Evolutionary conservation across 2,888 invertebrate genomes (phyloP), one percentile per base, ranked within the genome.

Genomic region (Corbicula japonica): DNA sequence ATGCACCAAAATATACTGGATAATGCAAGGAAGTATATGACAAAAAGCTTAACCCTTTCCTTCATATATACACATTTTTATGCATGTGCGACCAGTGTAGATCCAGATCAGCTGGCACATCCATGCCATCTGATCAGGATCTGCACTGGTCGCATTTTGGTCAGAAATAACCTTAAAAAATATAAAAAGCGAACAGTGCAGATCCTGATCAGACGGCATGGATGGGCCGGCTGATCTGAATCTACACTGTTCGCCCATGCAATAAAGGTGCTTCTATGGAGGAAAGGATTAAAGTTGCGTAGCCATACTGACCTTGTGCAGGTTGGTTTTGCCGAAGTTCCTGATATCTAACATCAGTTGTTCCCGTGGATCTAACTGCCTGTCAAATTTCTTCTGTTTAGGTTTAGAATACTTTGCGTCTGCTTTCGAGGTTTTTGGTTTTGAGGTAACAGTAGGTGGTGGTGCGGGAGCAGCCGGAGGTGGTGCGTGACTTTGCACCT

Each of bases 301-400:
- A 46, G 76, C 76, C 78, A 32, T 41, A 77, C 87, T 76, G 70
- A 92, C 93, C 87, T 90, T 89, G 35, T 88, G 86, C 18, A 93
- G 80, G 21, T 85, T 84, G 30, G 76, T 83, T 50, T 89, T 86
- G 35, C 94, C 94, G 66, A 96, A 96, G 91, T 95, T 95, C 82
- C 96, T 94, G 88, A 97, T 97, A 23, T 96, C 96, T 62, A 95
- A 95, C 92, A 97, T 93, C 38, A 97, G 94, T 87, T 95, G 95
- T 85, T 96, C 95, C 56, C 96, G 94, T 0, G 96, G 95, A 92
- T 96, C 96, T 1, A 93, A 88, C 56, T 88, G 84, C n/a, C 87
- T 86, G 61, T 89, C 89, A 68, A 90, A 88, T 60, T 80, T 50
- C 56, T 81, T 86, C 68, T 80, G 82, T 48, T 78, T 82, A 8